Evolutionary conservation across 2,888 invertebrate species (phyloP).

Genomic region (Drosophila phalerata): DNA sequence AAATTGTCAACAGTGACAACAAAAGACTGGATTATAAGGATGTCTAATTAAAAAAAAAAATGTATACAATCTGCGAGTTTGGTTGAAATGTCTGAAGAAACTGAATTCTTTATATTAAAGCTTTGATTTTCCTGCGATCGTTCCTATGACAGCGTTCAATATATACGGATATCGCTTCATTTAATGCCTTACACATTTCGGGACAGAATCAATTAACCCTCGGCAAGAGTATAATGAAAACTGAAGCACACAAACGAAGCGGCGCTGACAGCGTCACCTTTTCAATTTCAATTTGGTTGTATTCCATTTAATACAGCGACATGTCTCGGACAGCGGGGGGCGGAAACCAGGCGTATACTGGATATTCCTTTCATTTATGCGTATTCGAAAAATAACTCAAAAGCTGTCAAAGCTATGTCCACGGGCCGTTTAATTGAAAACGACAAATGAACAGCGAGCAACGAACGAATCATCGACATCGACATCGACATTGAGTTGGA

Average conservation of each 20-base stretch:
- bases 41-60: too few species aligned
- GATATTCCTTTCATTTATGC: conserved; percentile 47
- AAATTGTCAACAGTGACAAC: too few species aligned
- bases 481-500: conserved; percentile 10
- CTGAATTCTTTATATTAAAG: not conserved
- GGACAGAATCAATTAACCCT: not conserved
- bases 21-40: too few species aligned
- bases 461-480: conserved; percentile 6
- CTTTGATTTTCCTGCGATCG: not conserved
- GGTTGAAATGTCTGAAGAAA: too few species aligned
- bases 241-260: conserved; percentile 33
- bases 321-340: conserved; percentile 20
- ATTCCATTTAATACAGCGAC: conserved; percentile 72
- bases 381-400: conserved; percentile 57
- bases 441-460: conserved; percentile 20
- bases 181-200: not conserved
- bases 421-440: conserved; percentile 65
- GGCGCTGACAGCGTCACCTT: conserved; percentile 71
- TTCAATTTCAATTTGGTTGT: conserved; percentile 77
- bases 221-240: not conserved
- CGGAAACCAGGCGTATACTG: conserved; percentile 1
- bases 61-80: too few species aligned
- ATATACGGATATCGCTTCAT: too few species aligned
- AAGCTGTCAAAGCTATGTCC: conserved; percentile 58
- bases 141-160: too few species aligned